Conservation (phyloP, 2,888 invertebrate genomes). For the Eilema caniola region DNA sequence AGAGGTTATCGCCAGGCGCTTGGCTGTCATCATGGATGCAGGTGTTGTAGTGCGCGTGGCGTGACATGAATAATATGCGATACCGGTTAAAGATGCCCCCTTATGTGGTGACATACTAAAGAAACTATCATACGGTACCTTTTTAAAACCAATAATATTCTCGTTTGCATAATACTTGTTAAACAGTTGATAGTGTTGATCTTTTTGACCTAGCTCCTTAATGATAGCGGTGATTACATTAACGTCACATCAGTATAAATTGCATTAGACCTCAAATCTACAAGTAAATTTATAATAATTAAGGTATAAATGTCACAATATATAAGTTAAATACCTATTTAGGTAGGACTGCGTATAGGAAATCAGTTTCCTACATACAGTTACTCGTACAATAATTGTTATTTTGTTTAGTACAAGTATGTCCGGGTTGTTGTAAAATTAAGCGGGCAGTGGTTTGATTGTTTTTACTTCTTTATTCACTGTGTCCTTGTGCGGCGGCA, state of each 20-base stretch:
- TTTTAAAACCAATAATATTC: conserved; percentile 63
- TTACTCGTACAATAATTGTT: conserved; percentile 44
- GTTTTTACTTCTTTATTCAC: conserved; percentile 62
- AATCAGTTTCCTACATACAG: conserved; percentile 46
- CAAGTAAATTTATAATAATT: conserved; percentile 24
- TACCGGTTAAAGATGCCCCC: conserved; percentile 75
- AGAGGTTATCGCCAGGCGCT: conserved; percentile 72
- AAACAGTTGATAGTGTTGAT: conserved; percentile 50
- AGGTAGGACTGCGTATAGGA: conserved; percentile 33
- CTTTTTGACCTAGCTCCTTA: conserved; percentile 30
- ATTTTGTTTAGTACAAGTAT: conserved; percentile 50
- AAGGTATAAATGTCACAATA: conserved; percentile 16
- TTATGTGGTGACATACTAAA: conserved; percentile 63
- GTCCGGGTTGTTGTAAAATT: conserved; percentile 56
- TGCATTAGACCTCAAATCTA: conserved; percentile 7
- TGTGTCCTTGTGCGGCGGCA: conserved; percentile 65
- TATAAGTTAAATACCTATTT: background rate
- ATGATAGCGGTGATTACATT: conserved; percentile 26
- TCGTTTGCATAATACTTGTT: conserved; percentile 61
- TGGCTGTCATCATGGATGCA: conserved; percentile 72
- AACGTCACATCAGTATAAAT: conserved; percentile 28
- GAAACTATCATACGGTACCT: conserved; percentile 58
- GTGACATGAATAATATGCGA: conserved; percentile 78
- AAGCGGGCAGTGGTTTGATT: conserved; percentile 54
- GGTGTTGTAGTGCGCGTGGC: conserved; percentile 72